These are phyloP conservation scores for Meteorus colon DNA, from an alignment of 2,888 invertebrate species.

Conservation along the genomic window DNA sequence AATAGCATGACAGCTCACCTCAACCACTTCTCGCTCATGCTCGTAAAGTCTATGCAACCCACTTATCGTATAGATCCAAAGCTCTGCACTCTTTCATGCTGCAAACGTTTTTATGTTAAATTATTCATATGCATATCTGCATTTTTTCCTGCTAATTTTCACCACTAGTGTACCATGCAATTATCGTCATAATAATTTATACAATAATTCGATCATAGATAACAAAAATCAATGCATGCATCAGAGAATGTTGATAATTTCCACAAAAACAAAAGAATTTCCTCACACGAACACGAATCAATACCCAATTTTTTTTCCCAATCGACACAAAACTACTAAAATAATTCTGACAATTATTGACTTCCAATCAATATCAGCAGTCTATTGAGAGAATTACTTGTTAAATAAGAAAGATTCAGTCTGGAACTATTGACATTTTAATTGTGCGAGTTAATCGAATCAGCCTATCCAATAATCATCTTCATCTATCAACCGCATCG, in stretches of 20 bases:
- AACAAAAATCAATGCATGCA: background rate
- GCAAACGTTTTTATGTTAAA: conserved; percentile 45
- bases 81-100: conserved; percentile 37
- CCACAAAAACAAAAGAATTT: too few species aligned
- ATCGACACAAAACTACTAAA: too few species aligned
- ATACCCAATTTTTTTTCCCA: too few species aligned
- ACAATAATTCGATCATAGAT: background rate
- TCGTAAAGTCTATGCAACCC: conserved; percentile 46
- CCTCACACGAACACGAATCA: too few species aligned
- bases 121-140: conserved; percentile 48
- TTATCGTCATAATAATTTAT: conserved; percentile 8
- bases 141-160: conserved; percentile 16
- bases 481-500: conserved; percentile 4
- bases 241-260: background rate
- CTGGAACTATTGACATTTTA: background rate
- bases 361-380: too few species aligned
- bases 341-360: too few species aligned
- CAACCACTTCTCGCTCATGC: conserved; percentile 43
- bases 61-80: conserved; percentile 48
- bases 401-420: too few species aligned
- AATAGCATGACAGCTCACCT: conserved; percentile 24
- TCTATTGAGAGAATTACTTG: too few species aligned
- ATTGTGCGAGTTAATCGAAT: conserved; percentile 19
- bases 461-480: conserved; percentile 3
- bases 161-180: background rate